These are phyloP conservation scores for Balanococcus diminutus DNA, from an alignment of 2,888 invertebrate species.

Conservation along the genomic window DNA sequence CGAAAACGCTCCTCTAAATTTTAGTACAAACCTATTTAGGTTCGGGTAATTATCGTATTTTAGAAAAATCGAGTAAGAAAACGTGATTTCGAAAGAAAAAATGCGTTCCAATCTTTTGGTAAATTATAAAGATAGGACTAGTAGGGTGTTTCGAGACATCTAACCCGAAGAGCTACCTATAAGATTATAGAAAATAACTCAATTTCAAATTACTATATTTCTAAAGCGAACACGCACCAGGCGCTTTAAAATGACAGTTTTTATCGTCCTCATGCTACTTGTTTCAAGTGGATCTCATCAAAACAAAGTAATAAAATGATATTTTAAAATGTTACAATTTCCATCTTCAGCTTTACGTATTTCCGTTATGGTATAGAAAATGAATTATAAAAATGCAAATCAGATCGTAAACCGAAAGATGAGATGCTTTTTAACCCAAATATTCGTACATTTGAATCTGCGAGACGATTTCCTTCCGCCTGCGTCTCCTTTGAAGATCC, in stretches of 20 bases:
- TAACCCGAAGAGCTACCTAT: not conserved
- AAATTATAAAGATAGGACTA: not conserved
- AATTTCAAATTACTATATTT: not conserved
- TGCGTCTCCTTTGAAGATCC: too few relatives aligned
- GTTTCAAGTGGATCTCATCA: not conserved
- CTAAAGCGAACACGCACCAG: not conserved
- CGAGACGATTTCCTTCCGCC: too few relatives aligned
- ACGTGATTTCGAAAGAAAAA: not conserved
- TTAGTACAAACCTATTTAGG: not conserved
- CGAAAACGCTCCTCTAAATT: not conserved
- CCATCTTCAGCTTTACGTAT: not conserved
- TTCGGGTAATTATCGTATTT: not conserved
- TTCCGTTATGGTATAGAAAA: conserved; percentile 4
- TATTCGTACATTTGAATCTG: not conserved
- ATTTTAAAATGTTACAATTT: conserved; percentile 3
- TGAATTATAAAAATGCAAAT: conserved; percentile 35
- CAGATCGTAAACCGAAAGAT: not conserved
- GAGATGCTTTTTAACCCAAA: not conserved
- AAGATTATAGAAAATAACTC: not conserved
- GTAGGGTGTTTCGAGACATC: not conserved
- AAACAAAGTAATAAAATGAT: conserved; percentile 23
- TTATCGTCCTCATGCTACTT: not conserved
- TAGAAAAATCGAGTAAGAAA: not conserved
- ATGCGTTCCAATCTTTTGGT: not conserved
- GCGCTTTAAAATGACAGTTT: not conserved